Evolutionary conservation across 2,888 invertebrate species (phyloP).

Genomic region (Oconnorella tubifera): DNA sequence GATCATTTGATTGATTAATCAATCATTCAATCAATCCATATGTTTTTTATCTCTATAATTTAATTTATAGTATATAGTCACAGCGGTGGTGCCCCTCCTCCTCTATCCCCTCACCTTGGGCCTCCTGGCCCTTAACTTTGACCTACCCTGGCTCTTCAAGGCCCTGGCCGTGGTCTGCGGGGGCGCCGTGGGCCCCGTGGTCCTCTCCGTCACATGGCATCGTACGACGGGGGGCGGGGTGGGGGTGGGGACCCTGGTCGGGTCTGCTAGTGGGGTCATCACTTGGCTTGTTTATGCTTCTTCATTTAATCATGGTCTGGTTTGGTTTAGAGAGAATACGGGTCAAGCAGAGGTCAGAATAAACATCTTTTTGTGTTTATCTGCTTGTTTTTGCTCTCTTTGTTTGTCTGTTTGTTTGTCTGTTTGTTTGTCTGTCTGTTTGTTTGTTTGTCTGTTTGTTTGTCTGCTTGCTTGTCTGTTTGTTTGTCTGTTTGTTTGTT

Average conservation of each 20-base stretch:
- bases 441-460: too few relatives aligned
- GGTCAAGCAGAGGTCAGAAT: slow-evolving; percentile 11
- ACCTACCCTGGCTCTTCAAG: slow-evolving; percentile 31
- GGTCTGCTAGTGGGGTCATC: slow-evolving; percentile 23
- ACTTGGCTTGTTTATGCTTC: slow-evolving; percentile 33
- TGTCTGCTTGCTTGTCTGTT: too few relatives aligned
- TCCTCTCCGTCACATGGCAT: slow-evolving; percentile 34
- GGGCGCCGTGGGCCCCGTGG: slow-evolving; percentile 32
- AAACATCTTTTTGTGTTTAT: too few relatives aligned
- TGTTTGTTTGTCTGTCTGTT: too few relatives aligned
- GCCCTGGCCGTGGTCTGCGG: slow-evolving; percentile 29
- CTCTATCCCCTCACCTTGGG: slow-evolving; percentile 29
- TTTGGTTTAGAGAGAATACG: slow-evolving; percentile 29
- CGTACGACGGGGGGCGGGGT: slow-evolving; percentile 30
- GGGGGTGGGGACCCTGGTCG: slow-evolving; percentile 23
- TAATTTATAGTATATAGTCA: slow-evolving; percentile 27
- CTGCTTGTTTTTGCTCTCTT: too few relatives aligned
- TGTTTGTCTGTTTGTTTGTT: too few relatives aligned
- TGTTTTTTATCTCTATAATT: too few relatives aligned
- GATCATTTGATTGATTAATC: background rate
- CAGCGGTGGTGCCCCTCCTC: slow-evolving; percentile 20
- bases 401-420: too few relatives aligned
- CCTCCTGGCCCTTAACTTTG: slow-evolving; percentile 25
- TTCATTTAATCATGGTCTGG: slow-evolving; percentile 23
- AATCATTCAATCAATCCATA: too few relatives aligned